These are phyloP conservation scores for Iselma pallidipennis DNA, from an alignment of 2,888 invertebrate genomes.

Conservation along the genomic window DNA sequence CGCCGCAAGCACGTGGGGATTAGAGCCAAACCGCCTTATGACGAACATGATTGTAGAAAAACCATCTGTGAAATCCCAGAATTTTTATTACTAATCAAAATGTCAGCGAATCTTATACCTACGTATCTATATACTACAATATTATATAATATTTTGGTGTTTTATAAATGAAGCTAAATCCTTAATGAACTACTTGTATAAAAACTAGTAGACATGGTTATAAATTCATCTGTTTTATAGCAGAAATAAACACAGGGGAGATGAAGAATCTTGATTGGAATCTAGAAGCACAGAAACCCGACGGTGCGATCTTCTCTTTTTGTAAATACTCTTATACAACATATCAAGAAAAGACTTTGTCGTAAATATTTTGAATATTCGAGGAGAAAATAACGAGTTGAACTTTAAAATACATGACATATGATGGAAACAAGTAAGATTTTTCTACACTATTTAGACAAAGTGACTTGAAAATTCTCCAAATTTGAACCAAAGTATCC, in stretches of 20 bases:
- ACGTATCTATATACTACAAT: too few relatives aligned
- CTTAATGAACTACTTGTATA: neutral
- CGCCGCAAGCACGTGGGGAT: slow-evolving; percentile 53
- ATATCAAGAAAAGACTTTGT: too few relatives aligned
- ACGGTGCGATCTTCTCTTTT: neutral
- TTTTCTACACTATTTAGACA: too few relatives aligned
- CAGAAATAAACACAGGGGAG: neutral
- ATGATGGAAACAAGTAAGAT: too few relatives aligned
- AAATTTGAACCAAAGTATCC: too few relatives aligned
- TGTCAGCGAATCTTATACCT: neutral
- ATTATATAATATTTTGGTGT: too few relatives aligned
- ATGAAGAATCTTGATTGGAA: neutral
- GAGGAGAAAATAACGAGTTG: too few relatives aligned
- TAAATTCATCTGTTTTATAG: neutral
- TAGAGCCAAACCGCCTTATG: slow-evolving; percentile 33
- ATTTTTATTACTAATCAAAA: slow-evolving; percentile 24
- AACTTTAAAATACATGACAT: too few relatives aligned
- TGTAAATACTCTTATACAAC: neutral
- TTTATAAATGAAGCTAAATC: neutral
- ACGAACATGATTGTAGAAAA: slow-evolving; percentile 33
- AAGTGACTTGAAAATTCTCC: too few relatives aligned
- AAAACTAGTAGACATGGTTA: neutral
- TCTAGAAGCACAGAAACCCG: neutral
- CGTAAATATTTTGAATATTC: too few relatives aligned
- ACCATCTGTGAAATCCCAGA: slow-evolving; percentile 32